These are phyloP conservation scores for Gila orcuttii DNA, from an alignment of 2,113 vertebrate species.

Conservation along the genomic window DNA sequence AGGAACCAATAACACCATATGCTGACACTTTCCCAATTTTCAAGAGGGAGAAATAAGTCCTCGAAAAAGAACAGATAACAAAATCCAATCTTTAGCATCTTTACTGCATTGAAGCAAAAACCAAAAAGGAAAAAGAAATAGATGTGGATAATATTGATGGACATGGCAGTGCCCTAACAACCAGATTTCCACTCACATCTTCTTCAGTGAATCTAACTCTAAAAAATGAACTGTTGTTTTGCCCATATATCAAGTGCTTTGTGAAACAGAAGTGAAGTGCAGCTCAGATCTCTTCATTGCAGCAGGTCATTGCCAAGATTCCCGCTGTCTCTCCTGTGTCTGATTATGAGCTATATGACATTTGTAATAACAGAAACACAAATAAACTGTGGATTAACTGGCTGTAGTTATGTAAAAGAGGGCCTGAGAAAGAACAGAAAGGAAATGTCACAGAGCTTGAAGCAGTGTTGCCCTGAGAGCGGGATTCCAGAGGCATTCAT, in stretches of 20 bases:
- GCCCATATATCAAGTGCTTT: background rate
- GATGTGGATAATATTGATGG: background rate
- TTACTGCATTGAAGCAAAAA: background rate
- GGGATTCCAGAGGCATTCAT: slow-evolving; percentile 1
- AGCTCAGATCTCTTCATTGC: background rate
- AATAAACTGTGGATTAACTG: background rate
- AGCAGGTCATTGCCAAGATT: background rate
- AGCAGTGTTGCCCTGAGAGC: background rate
- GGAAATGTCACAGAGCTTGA: background rate
- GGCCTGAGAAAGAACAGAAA: background rate
- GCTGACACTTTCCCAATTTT: background rate
- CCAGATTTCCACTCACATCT: background rate
- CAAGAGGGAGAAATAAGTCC: background rate
- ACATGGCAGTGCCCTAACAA: background rate
- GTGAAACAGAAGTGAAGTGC: background rate
- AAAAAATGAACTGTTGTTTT: background rate
- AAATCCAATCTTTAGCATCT: background rate
- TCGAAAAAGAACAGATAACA: background rate
- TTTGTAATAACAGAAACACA: slow-evolving; percentile 1
- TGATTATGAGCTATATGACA: background rate
- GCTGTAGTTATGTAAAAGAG: background rate
- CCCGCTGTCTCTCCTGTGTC: background rate
- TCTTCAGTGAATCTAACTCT: no score
- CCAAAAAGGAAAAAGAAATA: background rate
- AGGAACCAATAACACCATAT: background rate